Base-by-base conservation (phyloP, 1,140 invertebrate genomes). In the Ips nitidus region DNA sequence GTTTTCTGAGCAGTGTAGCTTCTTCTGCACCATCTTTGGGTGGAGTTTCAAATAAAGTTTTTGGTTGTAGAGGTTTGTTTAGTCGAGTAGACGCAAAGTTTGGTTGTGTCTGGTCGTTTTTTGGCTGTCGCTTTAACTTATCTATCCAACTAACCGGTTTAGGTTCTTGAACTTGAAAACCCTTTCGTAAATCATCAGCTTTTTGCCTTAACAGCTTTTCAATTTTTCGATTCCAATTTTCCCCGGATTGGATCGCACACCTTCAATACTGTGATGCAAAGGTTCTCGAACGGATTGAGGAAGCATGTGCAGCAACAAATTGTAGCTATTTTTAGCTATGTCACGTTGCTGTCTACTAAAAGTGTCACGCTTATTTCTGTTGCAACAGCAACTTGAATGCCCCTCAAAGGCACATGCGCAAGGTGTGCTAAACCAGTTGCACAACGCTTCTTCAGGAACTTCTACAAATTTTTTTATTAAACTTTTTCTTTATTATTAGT, bases 291-390 rank as follows among this genome's bases (percentile, higher is more conserved):
- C 41, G 43, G 52, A 70, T n/a, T 65, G 50, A 37, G 71, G 71
- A 5, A 73, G 22, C 68, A 73, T 70, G 37, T 70, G 68, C 60
- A 73, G 47, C 8, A 73, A 56, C 50, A 70, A 73, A 59, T 73
- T 73, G 52, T 70, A 70, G 2, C 71, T 61, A 61, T 70, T 52
- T 57, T 67, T 45, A n/a, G 67, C 52, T 41, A 69, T 22, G 37
- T 63, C 59, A 36, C 67, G 37, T 45, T 69, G 62, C 4, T 4
- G n/a, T 67, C 65, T 67, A 1, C 42, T 6, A 3, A n/a, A 36
- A 41, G 7, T 50, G 4, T 47, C 60, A 8, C 4, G 39, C 8
- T 6, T 62, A 43, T 37, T 45, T 43, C 60, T 45, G 8, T 50
- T 47, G 43, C 60, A 47, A 37, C 53, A 56, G 38, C 7, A 56